Conservation (phyloP, 2,888 invertebrate species). For the Rhogogaster chlorosoma region DNA sequence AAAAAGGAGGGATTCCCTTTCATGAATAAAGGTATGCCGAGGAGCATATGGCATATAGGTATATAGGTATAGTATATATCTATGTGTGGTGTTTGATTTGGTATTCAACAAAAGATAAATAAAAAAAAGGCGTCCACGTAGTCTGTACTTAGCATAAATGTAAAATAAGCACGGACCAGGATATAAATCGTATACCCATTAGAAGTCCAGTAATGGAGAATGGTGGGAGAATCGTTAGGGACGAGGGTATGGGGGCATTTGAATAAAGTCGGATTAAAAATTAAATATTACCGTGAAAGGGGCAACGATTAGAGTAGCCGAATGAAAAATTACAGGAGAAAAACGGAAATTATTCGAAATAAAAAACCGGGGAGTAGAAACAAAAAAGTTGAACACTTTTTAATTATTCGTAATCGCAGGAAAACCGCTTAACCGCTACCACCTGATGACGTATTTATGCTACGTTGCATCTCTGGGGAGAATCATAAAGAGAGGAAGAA, state of each 20-base stretch:
- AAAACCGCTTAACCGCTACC: slow-evolving; percentile 50
- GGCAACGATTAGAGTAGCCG: slow-evolving; percentile 53
- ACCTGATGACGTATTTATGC: slow-evolving; percentile 43
- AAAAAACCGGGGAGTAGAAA: slow-evolving; percentile 12
- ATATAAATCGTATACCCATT: slow-evolving; percentile 77
- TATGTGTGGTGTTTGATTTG: slow-evolving; percentile 32
- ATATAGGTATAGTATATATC: background rate
- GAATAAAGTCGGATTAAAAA: slow-evolving; percentile 76
- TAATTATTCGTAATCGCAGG: slow-evolving; percentile 51
- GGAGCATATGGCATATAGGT: background rate
- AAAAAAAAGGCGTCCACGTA: slow-evolving; percentile 21
- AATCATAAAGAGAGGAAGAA: background rate
- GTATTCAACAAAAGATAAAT: slow-evolving; percentile 32
- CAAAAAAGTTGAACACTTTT: slow-evolving; percentile 48
- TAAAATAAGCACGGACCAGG: slow-evolving; percentile 70
- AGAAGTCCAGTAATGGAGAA: slow-evolving; percentile 60
- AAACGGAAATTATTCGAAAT: slow-evolving; percentile 53
- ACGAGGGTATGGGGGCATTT: slow-evolving; percentile 66
- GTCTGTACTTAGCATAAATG: slow-evolving; percentile 73
- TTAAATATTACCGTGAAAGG: slow-evolving; percentile 71
- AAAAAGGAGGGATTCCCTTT: background rate
- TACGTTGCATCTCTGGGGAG: slow-evolving; percentile 38
- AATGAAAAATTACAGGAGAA: slow-evolving; percentile 54
- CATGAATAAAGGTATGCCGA: slow-evolving; percentile 10
- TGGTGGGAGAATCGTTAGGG: slow-evolving; percentile 33